Base-by-base conservation (phyloP, 2,113 vertebrate species). In the Hydrolagus affinis region DNA sequence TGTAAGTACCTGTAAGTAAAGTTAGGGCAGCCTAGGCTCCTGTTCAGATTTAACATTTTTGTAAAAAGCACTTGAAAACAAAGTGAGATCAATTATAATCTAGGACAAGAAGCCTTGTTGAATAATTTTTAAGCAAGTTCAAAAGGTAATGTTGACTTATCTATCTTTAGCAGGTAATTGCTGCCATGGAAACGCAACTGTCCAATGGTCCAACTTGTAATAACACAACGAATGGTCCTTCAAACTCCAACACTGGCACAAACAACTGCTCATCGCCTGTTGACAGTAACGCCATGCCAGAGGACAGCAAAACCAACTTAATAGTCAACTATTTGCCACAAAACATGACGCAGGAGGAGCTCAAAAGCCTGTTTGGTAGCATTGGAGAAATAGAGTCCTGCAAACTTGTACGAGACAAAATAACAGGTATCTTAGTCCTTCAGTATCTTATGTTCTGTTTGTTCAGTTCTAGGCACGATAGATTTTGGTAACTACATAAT, bases 291-390 rank as follows among this genome's bases (percentile, higher is more conserved):
- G 97, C 95, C 89, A 93, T 96, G 86, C 56, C 75, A 70, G 97
- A 99, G 91, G 97, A 98, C 92, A 98, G 97, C 93, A 99, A 98
- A 94, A 99, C 97, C 86, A 99, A 99, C 92, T 93, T 99, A 92
- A 99, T 99, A 90, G 97, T 99, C 88, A 99, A 99, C 94, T 99
- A 99, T 88, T 95, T 99, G 93, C 97, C 97, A 86, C 97, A 99
- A 92, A 99, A 96, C 89, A 98, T 99, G 97, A 97, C 97, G 78
- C 97, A 98, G 86, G 97, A 99, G 57, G 97, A 99, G 71, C 92
- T 99, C 64, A 98, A 98, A 91, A 99, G 97, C 90, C 94, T 99
- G 32, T 99, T 99, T 88, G 96, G 97, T 30, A 98, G 97, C 92
- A 97, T 97, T 88, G 97, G 97, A 62, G 97, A 99, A 87, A 98